Evolutionary conservation across 2,888 invertebrate genomes (phyloP).

Genomic region (Acholoe squamosa): DNA sequence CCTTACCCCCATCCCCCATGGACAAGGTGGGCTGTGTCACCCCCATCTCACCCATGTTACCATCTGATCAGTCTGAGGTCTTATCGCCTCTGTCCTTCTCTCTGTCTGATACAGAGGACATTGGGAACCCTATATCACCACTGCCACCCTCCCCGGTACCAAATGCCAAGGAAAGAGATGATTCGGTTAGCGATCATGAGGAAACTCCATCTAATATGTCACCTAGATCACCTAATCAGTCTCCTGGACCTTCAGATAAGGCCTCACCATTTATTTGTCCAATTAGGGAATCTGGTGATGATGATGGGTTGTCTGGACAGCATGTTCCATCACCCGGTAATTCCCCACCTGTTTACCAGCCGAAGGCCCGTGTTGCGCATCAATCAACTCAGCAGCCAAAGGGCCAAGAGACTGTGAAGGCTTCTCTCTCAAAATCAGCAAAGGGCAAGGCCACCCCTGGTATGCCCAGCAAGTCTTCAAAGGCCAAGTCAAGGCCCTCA

Average conservation of each 20-base stretch:
- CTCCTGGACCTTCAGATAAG: background rate
- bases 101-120: constrained; percentile 58
- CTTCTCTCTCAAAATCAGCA: background rate
- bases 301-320: background rate
- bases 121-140: constrained; percentile 57
- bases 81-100: constrained; percentile 58
- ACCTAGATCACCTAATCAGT: background rate
- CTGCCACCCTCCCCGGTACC: constrained; percentile 48
- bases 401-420: too few species aligned
- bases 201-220: background rate
- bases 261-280: background rate
- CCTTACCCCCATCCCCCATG: constrained; percentile 52
- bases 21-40: constrained; percentile 35
- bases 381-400: too few species aligned
- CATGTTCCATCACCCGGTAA: background rate
- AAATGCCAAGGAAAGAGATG: background rate
- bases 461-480: constrained; percentile 11
- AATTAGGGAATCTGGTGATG: background rate
- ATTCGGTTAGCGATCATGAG: background rate
- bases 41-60: constrained; percentile 39
- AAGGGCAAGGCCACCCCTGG: constrained; percentile 49
- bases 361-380: constrained; percentile 1
- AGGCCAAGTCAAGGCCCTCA: background rate
- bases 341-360: background rate
- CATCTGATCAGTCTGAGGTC: constrained; percentile 36